A percentile compares a stretch with the other conserved stretches of the same genome.
phyloP scores from a whole-genome alignment of 2,888 invertebrate species.

The Drosophila siamana region DNA sequence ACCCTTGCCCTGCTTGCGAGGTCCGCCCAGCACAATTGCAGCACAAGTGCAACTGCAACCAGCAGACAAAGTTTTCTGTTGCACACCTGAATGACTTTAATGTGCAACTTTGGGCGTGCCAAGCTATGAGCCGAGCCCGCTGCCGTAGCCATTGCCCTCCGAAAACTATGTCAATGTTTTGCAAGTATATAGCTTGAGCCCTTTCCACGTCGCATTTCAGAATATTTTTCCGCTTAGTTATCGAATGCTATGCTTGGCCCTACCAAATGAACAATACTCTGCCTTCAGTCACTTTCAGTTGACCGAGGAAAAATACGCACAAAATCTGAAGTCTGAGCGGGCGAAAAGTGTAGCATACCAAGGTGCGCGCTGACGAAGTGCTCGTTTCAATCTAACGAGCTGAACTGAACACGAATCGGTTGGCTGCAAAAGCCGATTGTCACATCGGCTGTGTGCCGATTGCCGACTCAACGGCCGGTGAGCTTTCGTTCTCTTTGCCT shows the following conservation, averaged over 20 bases:
- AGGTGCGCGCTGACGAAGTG: constrained; percentile 24
- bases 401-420: constrained; percentile 40
- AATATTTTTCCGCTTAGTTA: constrained; percentile 23
- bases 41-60: constrained; percentile 29
- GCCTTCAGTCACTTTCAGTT: constrained; percentile 27
- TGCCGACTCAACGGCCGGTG: background rate
- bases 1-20: background rate
- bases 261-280: constrained; percentile 26
- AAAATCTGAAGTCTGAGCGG: constrained; percentile 7
- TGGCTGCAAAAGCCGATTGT: constrained; percentile 13
- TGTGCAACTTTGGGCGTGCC: constrained; percentile 36
- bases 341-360: constrained; percentile 32
- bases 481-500: constrained; percentile 71
- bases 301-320: constrained; percentile 24
- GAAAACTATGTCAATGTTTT: constrained; percentile 60
- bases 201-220: background rate
- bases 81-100: constrained; percentile 70
- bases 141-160: constrained; percentile 2
- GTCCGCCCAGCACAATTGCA: background rate
- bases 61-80: constrained; percentile 63
- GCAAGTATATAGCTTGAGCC: background rate
- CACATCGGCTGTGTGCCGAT: constrained; percentile 30
- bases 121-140: constrained; percentile 18
- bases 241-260: constrained; percentile 52
- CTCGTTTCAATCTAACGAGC: constrained; percentile 28